Evolutionary conservation across 2,888 invertebrate genomes (phyloP).

Genomic region (Coelopa pilipes): DNA sequence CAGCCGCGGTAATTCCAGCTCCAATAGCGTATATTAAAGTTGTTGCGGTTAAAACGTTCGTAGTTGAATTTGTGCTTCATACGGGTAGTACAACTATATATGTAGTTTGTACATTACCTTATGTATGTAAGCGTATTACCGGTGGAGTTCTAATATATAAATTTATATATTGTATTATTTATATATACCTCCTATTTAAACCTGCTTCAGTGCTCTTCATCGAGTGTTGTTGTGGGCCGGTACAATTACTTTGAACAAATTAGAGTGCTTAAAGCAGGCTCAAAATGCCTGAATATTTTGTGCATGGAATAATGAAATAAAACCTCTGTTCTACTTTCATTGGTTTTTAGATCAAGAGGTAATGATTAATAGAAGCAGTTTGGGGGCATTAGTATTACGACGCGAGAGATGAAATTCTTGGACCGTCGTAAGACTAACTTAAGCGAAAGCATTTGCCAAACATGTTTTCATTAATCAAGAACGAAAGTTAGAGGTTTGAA

Average conservation of each 20-base stretch:
- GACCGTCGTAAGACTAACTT: slow-evolving; percentile 47
- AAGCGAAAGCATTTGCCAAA: slow-evolving; percentile 48
- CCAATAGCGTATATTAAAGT: slow-evolving; percentile 72
- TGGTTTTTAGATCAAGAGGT: slow-evolving; percentile 47
- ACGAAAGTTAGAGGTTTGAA: slow-evolving; percentile 55
- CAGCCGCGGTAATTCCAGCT: slow-evolving; percentile 50
- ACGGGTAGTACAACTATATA: slow-evolving; percentile 33
- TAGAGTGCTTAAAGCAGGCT: slow-evolving; percentile 38
- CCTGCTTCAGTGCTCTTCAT: slow-evolving; percentile 46
- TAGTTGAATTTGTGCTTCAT: slow-evolving; percentile 18
- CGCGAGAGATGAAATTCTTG: slow-evolving; percentile 49
- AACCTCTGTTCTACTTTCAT: slow-evolving; percentile 47
- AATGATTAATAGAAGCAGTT: slow-evolving; percentile 46
- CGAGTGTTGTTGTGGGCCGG: slow-evolving; percentile 45
- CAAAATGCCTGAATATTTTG: slow-evolving; percentile 19
- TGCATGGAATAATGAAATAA: slow-evolving; percentile 47
- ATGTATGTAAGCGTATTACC: slow-evolving; percentile 40
- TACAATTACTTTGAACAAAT: slow-evolving; percentile 44
- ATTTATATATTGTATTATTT: slow-evolving; percentile 18
- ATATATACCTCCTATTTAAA: slow-evolving; percentile 38
- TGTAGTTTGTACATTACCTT: slow-evolving; percentile 39
- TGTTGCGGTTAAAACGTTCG: slow-evolving; percentile 77
- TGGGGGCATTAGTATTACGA: slow-evolving; percentile 48
- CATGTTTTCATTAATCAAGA: slow-evolving; percentile 50
- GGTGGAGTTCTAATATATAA: slow-evolving; percentile 33